Evolutionary conservation across 2,113 vertebrate species (phyloP).

Genomic region (Corythoichthys haematopterus): DNA sequence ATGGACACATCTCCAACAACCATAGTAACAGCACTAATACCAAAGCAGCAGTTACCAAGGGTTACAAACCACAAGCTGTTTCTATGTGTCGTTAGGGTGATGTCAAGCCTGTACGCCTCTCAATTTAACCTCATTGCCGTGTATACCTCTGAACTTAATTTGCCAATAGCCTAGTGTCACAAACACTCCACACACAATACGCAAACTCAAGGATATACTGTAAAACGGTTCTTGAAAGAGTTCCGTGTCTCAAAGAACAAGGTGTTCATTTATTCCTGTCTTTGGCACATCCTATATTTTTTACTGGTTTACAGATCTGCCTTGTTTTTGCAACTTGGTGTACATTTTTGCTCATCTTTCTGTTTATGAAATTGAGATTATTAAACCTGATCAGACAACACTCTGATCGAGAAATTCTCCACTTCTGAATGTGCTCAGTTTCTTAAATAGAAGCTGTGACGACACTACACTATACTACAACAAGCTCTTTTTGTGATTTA

Average conservation of each 20-base stretch:
- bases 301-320: constrained; percentile 17
- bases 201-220: not conserved
- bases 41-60: constrained; percentile 90
- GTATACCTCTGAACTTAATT: constrained; percentile 64
- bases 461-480: constrained; percentile 83
- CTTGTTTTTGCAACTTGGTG: constrained; percentile 22
- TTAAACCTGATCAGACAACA: not conserved
- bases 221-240: not conserved
- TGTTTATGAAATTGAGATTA: constrained; percentile 17
- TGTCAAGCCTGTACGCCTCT: constrained; percentile 22
- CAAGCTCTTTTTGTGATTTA: constrained; percentile 84
- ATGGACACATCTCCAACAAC: constrained; percentile 63
- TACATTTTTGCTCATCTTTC: constrained; percentile 40
- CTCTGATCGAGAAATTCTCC: constrained; percentile 75
- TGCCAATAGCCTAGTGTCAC: constrained; percentile 41
- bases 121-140: constrained; percentile 51
- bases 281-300: constrained; percentile 6
- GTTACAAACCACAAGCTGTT: constrained; percentile 83
- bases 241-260: constrained; percentile 41
- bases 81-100: constrained; percentile 53
- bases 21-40: constrained; percentile 81
- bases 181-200: constrained; percentile 25
- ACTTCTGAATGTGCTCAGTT: constrained; percentile 88
- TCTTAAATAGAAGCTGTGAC: constrained; percentile 87
- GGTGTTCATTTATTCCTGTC: constrained; percentile 36